Evolutionary conservation across 53 echinoderm and acorn worm genomes (phyloP), one percentile per base, ranked within the genome.

Genomic region (Antedon mediterranea): DNA sequence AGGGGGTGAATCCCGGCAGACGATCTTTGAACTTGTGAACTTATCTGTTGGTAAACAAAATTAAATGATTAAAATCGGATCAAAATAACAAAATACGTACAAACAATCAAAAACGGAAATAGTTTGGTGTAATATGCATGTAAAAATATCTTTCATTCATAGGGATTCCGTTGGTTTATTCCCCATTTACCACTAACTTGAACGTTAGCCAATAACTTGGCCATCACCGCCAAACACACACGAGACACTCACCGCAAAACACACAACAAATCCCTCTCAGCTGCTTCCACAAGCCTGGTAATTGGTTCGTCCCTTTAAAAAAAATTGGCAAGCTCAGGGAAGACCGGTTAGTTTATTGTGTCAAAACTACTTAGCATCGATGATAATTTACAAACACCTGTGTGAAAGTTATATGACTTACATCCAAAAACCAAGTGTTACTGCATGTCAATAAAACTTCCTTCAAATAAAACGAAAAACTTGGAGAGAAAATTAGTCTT

Each of bases 221-320:
- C n/a, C n/a, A 57, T 37, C 37, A 4, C 4, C 57, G 23, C 57
- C 15, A 57, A 8, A 57, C 9, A 57, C 9, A 57, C 57, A 57
- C 57, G 23, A 8, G 15, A 57, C 57, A 57, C 57, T 18, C 57
- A 57, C 57, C 57, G 57, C 57, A 57, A 57, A n/a, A 41, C 41
- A 57, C 57, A 57, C 57, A 57, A 57, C 57, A 57, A 57, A 57
- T 57, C 15, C 57, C 57, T 57, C 37, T 57, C 57, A 57, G 57
- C 9, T 41, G 41, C 41, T n/a, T n/a, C n/a, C n/a, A 4, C 57
- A 57, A 57, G 57, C 57, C 57, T 57, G 57, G 57, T 57, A 57
- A 57, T 57, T 57, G 57, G 57, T 57, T 57, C 57, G 57, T 57
- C 57, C 57, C 57, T 57, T 57, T 57, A 57, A 57, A 57, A 41